Conservation (phyloP, 2,888 invertebrate genomes). For the Seira sanloemensis region DNA sequence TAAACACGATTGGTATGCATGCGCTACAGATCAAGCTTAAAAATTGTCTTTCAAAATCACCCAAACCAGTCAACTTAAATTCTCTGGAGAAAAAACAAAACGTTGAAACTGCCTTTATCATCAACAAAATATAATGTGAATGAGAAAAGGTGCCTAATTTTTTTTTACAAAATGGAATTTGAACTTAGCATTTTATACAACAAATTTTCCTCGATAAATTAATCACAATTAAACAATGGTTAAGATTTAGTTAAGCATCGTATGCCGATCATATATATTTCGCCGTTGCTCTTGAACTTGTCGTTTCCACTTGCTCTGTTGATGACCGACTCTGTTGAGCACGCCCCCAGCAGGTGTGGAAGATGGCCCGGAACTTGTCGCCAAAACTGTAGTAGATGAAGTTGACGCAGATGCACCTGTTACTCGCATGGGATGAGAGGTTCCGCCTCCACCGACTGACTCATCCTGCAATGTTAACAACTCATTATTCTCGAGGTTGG, state of each 20-base stretch:
- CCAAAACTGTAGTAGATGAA: constrained; percentile 53
- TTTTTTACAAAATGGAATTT: too few relatives aligned
- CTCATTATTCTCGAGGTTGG: constrained; percentile 62
- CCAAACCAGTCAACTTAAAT: too few relatives aligned
- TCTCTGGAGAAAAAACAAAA: too few relatives aligned
- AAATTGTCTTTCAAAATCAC: too few relatives aligned
- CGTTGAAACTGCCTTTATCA: too few relatives aligned
- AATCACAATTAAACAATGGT: too few relatives aligned
- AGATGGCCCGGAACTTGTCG: constrained; percentile 67
- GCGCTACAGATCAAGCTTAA: too few relatives aligned
- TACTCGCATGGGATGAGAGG: constrained; percentile 86
- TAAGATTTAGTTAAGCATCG: constrained; percentile 90
- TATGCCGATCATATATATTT: constrained; percentile 97
- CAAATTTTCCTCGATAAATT: too few relatives aligned
- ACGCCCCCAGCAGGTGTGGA: constrained; percentile 77
- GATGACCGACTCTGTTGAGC: constrained; percentile 94
- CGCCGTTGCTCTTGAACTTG: constrained; percentile 96
- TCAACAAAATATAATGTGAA: too few relatives aligned
- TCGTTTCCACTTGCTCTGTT: constrained; percentile 98
- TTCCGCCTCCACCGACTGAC: constrained; percentile 78
- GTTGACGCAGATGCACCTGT: constrained; percentile 79
- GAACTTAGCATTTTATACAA: too few relatives aligned
- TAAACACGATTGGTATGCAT: too few relatives aligned
- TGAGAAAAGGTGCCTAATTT: too few relatives aligned
- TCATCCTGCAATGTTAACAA: constrained; percentile 72